Evolutionary conservation across 2,797 vertebrate genomes (phyloP).

Genomic region (Enteromius afrohamiltoni): DNA sequence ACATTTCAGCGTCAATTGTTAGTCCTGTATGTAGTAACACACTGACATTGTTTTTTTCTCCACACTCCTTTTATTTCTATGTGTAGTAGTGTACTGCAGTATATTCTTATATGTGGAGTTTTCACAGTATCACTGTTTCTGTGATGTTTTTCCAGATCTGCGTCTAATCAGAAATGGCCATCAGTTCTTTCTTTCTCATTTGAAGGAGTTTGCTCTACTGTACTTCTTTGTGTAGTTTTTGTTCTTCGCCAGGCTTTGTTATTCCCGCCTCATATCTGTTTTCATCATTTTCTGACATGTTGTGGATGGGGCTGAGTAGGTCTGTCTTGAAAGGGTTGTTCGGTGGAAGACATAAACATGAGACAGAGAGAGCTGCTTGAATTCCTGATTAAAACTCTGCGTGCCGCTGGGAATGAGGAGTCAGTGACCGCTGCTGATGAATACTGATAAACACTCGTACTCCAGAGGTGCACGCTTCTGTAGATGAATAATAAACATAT

Average conservation of each 20-base stretch:
- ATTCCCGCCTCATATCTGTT: slow-evolving; percentile 3
- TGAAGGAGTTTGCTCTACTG: slow-evolving; percentile 9
- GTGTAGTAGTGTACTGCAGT: neutral
- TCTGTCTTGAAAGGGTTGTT: slow-evolving; percentile 30
- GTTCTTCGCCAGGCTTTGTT: slow-evolving; percentile 16
- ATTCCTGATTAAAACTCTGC: neutral
- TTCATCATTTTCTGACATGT: slow-evolving; percentile 22
- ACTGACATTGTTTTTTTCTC: neutral
- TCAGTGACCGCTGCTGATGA: neutral
- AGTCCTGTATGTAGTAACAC: neutral
- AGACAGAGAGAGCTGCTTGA: slow-evolving; percentile 15
- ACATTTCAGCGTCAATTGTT: slow-evolving; percentile 1
- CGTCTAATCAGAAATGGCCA: neutral
- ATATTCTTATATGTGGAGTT: neutral
- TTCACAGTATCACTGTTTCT: neutral
- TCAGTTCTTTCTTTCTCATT: slow-evolving; percentile 10
- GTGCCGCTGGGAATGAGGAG: slow-evolving; percentile 6
- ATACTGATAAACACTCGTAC: slow-evolving; percentile 23
- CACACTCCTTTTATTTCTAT: neutral
- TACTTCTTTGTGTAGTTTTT: slow-evolving; percentile 19
- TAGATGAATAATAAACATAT: neutral
- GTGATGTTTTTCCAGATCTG: neutral
- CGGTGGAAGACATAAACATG: slow-evolving; percentile 29
- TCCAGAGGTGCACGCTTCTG: neutral
- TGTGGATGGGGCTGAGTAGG: slow-evolving; percentile 2